A percentile compares a stretch with the other conserved stretches of the same genome.
Conservation (phyloP, 2,797 vertebrate species). For the Ispidina lecontei region DNA sequence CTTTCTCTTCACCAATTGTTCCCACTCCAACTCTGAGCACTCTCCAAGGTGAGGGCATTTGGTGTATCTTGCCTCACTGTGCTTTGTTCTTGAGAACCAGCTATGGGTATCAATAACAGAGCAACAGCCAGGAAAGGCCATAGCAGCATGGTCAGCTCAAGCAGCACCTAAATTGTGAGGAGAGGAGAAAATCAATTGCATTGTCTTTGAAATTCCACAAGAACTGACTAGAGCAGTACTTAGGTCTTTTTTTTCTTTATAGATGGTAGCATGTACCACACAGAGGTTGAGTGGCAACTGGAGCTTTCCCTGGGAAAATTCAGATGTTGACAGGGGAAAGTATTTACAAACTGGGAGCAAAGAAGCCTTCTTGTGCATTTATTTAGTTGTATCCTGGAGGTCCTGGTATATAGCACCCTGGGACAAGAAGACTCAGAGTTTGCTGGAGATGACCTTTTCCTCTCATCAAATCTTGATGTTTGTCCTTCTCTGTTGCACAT, state of each 20-base stretch:
- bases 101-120: not conserved
- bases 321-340: not conserved
- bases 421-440: not conserved
- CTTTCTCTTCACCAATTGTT: not conserved
- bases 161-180: not conserved
- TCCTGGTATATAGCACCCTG: not conserved
- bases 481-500: not conserved
- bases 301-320: not conserved
- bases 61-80: not conserved
- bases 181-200: not conserved
- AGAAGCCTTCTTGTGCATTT: not conserved
- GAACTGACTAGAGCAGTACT: not conserved
- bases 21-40: not conserved
- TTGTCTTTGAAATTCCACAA: not conserved
- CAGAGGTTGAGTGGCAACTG: not conserved
- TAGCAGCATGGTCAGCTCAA: not conserved
- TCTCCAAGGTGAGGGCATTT: not conserved
- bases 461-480: not conserved
- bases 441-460: not conserved
- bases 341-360: not conserved
- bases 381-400: not conserved
- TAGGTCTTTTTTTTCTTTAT: not conserved
- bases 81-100: not conserved
- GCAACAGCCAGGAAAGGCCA: not conserved
- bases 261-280: rapidly evolving